Percentiles rank a stretch among this genome's conserved stretches.
Evolutionary conservation across 2,113 vertebrate genomes (phyloP).

Genomic region (Xiphophorus hellerii): DNA sequence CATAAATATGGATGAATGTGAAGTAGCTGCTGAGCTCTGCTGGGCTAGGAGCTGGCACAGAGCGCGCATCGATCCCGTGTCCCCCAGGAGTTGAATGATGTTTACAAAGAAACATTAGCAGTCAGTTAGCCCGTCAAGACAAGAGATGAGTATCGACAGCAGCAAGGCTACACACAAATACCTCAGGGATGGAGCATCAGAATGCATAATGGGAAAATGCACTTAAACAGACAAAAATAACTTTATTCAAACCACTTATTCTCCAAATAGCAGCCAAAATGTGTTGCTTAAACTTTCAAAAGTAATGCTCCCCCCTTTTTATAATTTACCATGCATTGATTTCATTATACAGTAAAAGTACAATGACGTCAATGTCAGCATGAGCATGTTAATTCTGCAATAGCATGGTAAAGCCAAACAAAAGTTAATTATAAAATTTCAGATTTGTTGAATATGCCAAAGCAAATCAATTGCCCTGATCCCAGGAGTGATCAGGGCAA

Average conservation of each 20-base stretch:
- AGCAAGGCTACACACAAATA: slow-evolving; percentile 34
- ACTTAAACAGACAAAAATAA: background rate
- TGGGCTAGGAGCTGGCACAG: slow-evolving; percentile 25
- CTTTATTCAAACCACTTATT: background rate
- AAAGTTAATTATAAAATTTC: background rate
- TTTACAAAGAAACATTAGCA: slow-evolving; percentile 74
- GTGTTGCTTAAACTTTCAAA: background rate
- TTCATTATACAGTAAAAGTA: background rate
- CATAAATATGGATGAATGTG: slow-evolving; percentile 69
- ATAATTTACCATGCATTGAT: too few relatives aligned
- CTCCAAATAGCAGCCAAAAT: background rate
- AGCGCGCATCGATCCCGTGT: slow-evolving; percentile 63
- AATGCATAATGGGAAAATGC: slow-evolving; percentile 19
- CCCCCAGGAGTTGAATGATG: slow-evolving; percentile 56
- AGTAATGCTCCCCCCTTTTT: too few relatives aligned
- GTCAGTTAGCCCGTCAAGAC: slow-evolving; percentile 58
- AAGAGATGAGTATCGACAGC: slow-evolving; percentile 71
- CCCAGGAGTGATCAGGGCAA: background rate
- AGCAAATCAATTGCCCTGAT: background rate
- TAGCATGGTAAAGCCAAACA: too few relatives aligned
- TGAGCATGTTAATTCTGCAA: too few relatives aligned
- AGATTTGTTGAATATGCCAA: background rate
- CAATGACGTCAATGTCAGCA: too few relatives aligned
- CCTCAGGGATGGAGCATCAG: slow-evolving; percentile 10
- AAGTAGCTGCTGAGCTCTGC: slow-evolving; percentile 15